Percentiles rank a stretch among this genome's conserved stretches.
phyloP scores from a whole-genome alignment of 2,113 vertebrate genomes.

The Delphinus delphis region DNA sequence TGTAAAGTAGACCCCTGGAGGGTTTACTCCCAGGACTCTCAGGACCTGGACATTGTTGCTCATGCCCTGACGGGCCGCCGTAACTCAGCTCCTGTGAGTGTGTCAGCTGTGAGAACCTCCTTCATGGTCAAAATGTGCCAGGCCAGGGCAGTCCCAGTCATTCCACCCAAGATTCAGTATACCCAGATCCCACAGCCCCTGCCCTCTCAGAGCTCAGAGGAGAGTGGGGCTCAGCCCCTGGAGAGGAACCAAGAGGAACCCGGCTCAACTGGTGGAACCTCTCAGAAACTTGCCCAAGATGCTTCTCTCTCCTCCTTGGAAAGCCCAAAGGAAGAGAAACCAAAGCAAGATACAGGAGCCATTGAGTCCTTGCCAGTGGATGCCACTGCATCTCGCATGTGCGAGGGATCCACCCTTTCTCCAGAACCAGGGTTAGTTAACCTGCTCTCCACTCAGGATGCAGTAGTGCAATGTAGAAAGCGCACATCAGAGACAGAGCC shows the following conservation, averaged over 20 bases:
- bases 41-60: slow-evolving; percentile 81
- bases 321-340: slow-evolving; percentile 80
- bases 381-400: slow-evolving; percentile 72
- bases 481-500: slow-evolving; percentile 89
- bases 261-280: slow-evolving; percentile 61
- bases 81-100: slow-evolving; percentile 95
- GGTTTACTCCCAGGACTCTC: slow-evolving; percentile 55
- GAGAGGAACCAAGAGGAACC: slow-evolving; percentile 81
- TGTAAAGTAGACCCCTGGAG: slow-evolving; percentile 76
- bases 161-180: slow-evolving; percentile 96
- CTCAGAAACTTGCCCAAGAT: slow-evolving; percentile 66
- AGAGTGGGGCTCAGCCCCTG: background rate
- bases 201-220: slow-evolving; percentile 81
- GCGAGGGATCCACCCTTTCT: slow-evolving; percentile 73
- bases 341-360: slow-evolving; percentile 88
- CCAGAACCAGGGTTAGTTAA: slow-evolving; percentile 70
- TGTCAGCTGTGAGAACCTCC: slow-evolving; percentile 94
- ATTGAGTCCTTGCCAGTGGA: slow-evolving; percentile 78
- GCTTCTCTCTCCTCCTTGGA: slow-evolving; percentile 52
- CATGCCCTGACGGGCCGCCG: slow-evolving; percentile 87
- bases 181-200: slow-evolving; percentile 93
- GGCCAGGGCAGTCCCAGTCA: slow-evolving; percentile 94
- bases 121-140: slow-evolving; percentile 98
- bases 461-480: slow-evolving; percentile 88
- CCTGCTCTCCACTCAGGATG: slow-evolving; percentile 79